A percentile compares a stretch with the other conserved stretches of the same genome.
phyloP scores from a whole-genome alignment of 2,888 invertebrate genomes.

The Neocrepidodera transversa region DNA sequence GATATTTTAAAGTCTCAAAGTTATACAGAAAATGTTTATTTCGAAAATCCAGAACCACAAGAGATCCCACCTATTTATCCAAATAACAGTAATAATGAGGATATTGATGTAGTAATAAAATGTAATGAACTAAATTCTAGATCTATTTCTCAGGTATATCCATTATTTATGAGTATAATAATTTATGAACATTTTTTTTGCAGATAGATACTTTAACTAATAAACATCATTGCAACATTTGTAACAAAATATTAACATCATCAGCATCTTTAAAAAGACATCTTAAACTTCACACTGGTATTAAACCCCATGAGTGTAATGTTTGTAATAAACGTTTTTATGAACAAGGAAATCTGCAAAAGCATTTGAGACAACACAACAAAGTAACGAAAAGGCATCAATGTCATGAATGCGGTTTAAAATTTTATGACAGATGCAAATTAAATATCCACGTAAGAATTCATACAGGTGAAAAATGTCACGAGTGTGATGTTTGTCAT shows the following conservation, averaged over 20 bases:
- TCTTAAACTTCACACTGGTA: slow-evolving; percentile 43
- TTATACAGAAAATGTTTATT: slow-evolving; percentile 23
- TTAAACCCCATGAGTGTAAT: slow-evolving; percentile 39
- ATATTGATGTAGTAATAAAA: slow-evolving; percentile 2
- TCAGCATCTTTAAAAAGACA: slow-evolving; percentile 42
- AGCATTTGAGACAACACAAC: slow-evolving; percentile 46
- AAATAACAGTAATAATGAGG: slow-evolving; percentile 11
- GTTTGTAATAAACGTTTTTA: slow-evolving; percentile 44
- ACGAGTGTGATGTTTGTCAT: slow-evolving; percentile 37
- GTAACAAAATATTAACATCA: slow-evolving; percentile 42
- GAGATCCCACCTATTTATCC: neutral
- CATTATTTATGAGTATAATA: neutral
- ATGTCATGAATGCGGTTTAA: slow-evolving; percentile 48
- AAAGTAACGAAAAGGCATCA: slow-evolving; percentile 47
- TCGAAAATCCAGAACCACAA: slow-evolving; percentile 9
- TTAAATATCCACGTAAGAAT: slow-evolving; percentile 47
- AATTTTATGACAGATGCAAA: slow-evolving; percentile 50
- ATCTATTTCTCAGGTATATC: neutral
- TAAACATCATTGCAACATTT: slow-evolving; percentile 39
- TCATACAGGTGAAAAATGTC: slow-evolving; percentile 50
- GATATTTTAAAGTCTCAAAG: slow-evolving; percentile 23
- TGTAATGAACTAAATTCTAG: slow-evolving; percentile 14
- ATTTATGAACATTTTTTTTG: neutral
- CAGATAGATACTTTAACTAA: neutral
- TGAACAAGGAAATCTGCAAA: slow-evolving; percentile 46